These are phyloP conservation scores for Cavia porcellus DNA, from an alignment of 2,113 vertebrate species.

Conservation along the genomic window DNA sequence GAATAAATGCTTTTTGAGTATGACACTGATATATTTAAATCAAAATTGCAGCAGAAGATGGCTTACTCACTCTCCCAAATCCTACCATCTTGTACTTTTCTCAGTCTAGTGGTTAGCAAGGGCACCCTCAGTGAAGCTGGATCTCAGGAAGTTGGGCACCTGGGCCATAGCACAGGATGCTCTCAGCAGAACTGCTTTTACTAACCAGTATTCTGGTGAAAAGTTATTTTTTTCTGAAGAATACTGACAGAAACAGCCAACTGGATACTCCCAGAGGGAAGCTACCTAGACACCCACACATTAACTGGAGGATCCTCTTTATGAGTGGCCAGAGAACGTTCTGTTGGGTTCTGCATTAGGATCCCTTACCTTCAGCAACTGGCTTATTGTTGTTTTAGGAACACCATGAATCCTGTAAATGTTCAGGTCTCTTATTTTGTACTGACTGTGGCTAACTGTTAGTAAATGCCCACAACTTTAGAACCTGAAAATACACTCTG, in stretches of 20 bases:
- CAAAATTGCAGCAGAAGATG: background rate
- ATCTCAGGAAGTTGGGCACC: background rate
- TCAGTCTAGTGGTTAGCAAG: background rate
- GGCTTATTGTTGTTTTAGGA: background rate
- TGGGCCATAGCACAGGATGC: background rate
- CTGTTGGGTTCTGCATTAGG: background rate
- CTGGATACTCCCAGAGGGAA: background rate
- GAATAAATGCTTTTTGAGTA: conserved; percentile 1
- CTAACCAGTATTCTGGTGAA: background rate
- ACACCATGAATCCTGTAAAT: background rate
- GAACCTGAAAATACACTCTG: background rate
- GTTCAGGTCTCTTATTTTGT: background rate
- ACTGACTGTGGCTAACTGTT: background rate
- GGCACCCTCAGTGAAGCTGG: background rate
- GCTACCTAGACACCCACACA: background rate
- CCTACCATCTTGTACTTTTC: background rate
- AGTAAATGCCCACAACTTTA: background rate
- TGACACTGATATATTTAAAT: conserved; percentile 15
- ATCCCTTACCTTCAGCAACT: background rate
- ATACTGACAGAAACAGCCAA: background rate
- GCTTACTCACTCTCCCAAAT: background rate
- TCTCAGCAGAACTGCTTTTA: background rate
- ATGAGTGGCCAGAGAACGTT: background rate
- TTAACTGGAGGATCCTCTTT: background rate
- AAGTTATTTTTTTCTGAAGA: conserved; percentile 2